Conservation (phyloP, 2,888 invertebrate genomes). For the Agapostemon virescens region DNA sequence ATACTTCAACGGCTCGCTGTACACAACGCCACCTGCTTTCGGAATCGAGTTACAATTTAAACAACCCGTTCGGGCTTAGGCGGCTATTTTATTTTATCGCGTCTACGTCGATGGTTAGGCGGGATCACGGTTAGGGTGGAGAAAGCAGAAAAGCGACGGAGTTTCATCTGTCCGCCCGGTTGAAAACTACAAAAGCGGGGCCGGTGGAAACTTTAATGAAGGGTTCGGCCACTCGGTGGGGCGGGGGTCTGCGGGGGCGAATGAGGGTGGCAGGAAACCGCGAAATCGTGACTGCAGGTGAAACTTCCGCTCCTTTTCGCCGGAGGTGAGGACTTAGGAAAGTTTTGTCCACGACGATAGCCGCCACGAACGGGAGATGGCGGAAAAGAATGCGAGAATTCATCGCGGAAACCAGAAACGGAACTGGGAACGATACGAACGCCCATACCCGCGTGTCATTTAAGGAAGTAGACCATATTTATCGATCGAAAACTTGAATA, state of each 20-base stretch:
- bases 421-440: conserved; percentile 19
- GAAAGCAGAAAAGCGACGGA: conserved; percentile 30
- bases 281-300: conserved; percentile 58
- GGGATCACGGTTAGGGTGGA: conserved; percentile 28
- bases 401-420: background rate
- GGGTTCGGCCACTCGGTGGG: conserved; percentile 44
- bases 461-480: background rate
- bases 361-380: conserved; percentile 23
- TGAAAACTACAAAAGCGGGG: conserved; percentile 66
- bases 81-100: conserved; percentile 32
- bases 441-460: background rate
- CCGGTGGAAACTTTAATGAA: conserved; percentile 70
- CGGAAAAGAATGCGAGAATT: conserved; percentile 41
- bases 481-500: background rate
- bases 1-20: no score
- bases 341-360: conserved; percentile 42
- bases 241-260: conserved; percentile 11
- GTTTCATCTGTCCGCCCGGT: conserved; percentile 56
- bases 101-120: conserved; percentile 18
- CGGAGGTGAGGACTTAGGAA: conserved; percentile 51
- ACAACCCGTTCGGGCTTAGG: conserved; percentile 1
- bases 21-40: background rate
- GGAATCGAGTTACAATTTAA: conserved; percentile 18
- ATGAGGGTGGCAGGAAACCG: conserved; percentile 35
- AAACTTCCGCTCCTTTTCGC: conserved; percentile 56